Evolutionary conservation across 2,113 vertebrate species (phyloP), one percentile per base, ranked within the genome.

Genomic region (Recurvirostra avosetta): DNA sequence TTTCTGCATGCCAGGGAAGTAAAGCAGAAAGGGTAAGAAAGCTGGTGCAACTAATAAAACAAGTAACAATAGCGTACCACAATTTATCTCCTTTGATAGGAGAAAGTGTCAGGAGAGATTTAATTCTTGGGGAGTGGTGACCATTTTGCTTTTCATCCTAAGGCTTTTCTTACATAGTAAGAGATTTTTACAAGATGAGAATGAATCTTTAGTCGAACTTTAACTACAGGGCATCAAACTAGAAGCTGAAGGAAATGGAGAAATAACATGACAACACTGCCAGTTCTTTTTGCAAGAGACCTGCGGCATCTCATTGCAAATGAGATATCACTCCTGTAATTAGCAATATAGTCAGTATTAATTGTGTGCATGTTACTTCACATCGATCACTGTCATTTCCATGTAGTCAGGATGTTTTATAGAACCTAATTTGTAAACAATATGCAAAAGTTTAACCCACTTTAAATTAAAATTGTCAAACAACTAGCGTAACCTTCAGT

Each of bases 351-450:
- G 78, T 88, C 92, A 88, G n/a, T 82, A 95, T 73, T 95, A 94
- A 96, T 94, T 74, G 67, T 88, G 86, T 79, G 81, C 58, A 40
- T 88, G 85, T 52, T 94, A 80, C 71, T 90, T 82, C 36, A 63
- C 86, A 94, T 96, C 86, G 90, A 86, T 96, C 94, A 80, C 76
- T 92, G 95, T 50, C 82, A 88, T 90, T 96, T 88, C 79, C 65
- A 32, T 8, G 55, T 27, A 78, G 47, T 59, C 92, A 93, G 82
- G 92, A 94, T 92, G 88, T 91, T 88, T 95, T 88, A 56, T 19
- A 67, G 38, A 95, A 77, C 50, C n/a, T 63, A 59, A 92, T 84
- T 93, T 90, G 95, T 93, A 96, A 97, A 96, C 88, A 96, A 94
- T 65, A 74, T 67, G 47, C 59, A 65, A 78, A 92, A 86, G 59